Base-by-base conservation (phyloP, 2,888 invertebrate species). In the Lomographa bimaculata region DNA sequence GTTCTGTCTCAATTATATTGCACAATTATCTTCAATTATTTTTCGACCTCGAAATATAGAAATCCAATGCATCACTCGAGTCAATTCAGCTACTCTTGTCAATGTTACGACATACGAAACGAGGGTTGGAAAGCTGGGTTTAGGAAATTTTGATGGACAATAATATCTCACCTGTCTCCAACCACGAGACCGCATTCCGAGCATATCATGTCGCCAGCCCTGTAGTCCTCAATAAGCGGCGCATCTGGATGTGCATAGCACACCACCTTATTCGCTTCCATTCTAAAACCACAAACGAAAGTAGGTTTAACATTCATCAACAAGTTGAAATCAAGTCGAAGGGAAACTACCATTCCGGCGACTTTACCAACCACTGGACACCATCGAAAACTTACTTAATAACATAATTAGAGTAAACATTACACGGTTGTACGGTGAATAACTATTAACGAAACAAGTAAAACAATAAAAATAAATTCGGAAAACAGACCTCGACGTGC, bases 111-210 rank as follows among this genome's bases (percentile, higher is more conserved):
- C 60, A 70, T 49, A 19, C 36, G 38, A 39, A 50, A 48, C 48
- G 54, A 50, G 41, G 47, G 46, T 38, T 66, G 61, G 61, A 74
- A 71, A 72, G 67, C 65, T 63, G 47, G 36, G 51, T 72, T 76
- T 78, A 71, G 71, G 56, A 74, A 70, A 74, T 53, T 57, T 72
- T 72, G 60, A 61, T 54, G 64, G 66, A 70, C 61, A 55, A 52
- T 50, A 47, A 48, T n/a, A n/a, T 68, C 70, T 76, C 90, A 96
- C 97, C 97, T 93, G 89, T 99, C 99, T 6, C 99, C 99, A 10
- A 99, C 99, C 29, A 99, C 99, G 42, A 99, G 91, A n/a, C 99
- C 99, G 90, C 99, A 99, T 89, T 98, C 98, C 12, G 98, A 97
- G 79, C 99, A 99, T 66, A 99, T 98, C 92, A 98, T 96, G 89